Conservation (phyloP, 2,113 vertebrate genomes). For the Pavo muticus region DNA sequence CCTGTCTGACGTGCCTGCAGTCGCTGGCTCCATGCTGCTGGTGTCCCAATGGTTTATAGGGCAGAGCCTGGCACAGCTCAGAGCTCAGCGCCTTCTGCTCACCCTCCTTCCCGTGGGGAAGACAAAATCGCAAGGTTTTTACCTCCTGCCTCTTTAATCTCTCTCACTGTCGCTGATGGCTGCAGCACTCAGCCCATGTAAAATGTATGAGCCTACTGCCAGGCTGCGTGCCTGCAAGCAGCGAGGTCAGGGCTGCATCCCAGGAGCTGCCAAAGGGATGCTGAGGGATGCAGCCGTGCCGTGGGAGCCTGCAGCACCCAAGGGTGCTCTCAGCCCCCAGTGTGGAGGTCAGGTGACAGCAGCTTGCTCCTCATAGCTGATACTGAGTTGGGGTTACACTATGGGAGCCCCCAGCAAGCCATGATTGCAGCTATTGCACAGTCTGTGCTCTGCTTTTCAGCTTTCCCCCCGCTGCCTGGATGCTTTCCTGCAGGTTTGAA, state of each 20-base stretch:
- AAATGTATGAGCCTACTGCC: neutral
- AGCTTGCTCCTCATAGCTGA: fast-evolving
- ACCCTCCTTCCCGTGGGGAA: neutral
- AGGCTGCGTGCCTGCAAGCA: too few species aligned
- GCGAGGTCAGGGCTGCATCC: neutral
- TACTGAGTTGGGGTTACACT: neutral
- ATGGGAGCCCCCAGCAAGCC: neutral
- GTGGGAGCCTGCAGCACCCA: neutral
- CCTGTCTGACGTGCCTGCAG: neutral
- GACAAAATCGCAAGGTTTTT: neutral
- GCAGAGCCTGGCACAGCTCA: fast-evolving
- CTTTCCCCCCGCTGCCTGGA: neutral
- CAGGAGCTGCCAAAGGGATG: neutral
- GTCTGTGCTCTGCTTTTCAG: neutral
- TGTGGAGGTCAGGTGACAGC: neutral
- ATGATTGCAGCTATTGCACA: fast-evolving
- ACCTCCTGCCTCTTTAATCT: neutral
- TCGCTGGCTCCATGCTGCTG: fast-evolving
- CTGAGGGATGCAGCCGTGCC: neutral
- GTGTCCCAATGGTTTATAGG: neutral
- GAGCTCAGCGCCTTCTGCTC: neutral
- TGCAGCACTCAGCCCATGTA: neutral
- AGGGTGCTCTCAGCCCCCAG: neutral
- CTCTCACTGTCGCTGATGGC: neutral
- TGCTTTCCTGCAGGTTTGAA: neutral